Evolutionary conservation across 2,797 vertebrate genomes (phyloP).

Genomic region (Cheracebus regulus): DNA sequence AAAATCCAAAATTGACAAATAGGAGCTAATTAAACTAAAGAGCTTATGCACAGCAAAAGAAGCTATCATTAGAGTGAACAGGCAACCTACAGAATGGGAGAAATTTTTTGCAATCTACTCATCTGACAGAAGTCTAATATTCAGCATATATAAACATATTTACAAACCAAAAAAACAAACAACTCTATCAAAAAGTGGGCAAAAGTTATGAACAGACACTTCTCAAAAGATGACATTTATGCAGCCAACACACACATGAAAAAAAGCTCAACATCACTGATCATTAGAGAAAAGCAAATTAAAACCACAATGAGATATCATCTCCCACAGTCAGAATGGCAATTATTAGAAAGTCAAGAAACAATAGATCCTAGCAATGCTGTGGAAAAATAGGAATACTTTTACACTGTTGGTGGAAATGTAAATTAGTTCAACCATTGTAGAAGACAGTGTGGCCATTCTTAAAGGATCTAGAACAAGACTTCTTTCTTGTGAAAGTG

Average conservation of each 20-base stretch:
- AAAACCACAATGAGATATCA: neutral
- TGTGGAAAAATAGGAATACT: neutral
- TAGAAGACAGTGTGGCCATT: neutral
- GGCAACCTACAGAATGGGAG: neutral
- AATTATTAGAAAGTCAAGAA: neutral
- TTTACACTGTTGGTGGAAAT: neutral
- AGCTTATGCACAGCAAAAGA: neutral
- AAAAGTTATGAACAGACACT: too few species aligned
- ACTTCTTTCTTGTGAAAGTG: neutral
- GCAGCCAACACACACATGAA: too few species aligned
- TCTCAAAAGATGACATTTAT: neutral
- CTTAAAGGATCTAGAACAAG: neutral
- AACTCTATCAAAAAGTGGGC: too few species aligned
- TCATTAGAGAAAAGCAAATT: neutral
- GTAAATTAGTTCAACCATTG: neutral
- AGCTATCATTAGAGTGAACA: neutral
- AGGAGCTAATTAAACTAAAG: neutral
- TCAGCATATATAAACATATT: neutral
- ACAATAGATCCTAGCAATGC: neutral
- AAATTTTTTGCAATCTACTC: neutral
- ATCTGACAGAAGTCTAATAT: neutral
- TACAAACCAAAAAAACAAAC: neutral
- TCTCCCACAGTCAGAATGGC: neutral
- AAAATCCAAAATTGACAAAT: neutral
- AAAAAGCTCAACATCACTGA: neutral